Conservation (phyloP, 2,888 invertebrate genomes). For the Cerastis rubricosa region DNA sequence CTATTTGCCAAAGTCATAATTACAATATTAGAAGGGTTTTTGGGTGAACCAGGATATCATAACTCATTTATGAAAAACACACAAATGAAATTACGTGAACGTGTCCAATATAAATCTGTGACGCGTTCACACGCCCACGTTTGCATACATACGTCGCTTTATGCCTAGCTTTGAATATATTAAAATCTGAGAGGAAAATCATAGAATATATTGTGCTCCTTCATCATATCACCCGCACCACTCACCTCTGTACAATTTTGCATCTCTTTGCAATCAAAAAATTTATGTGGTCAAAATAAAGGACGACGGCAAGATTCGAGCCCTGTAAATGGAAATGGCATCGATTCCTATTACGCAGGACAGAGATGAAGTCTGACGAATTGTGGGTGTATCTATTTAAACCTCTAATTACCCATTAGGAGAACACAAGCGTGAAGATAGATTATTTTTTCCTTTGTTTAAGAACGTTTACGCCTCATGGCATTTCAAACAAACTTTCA, state of each 20-base stretch:
- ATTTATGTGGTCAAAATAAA: not conserved
- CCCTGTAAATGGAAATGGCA: not conserved
- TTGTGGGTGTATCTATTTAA: not conserved
- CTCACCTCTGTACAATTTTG: not conserved
- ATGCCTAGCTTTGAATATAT: constrained; percentile 1
- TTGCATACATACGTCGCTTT: not conserved
- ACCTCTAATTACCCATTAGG: not conserved
- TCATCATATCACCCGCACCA: not conserved
- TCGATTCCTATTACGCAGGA: not conserved
- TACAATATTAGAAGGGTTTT: not conserved
- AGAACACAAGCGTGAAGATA: not conserved
- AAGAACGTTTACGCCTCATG: no score
- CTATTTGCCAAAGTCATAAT: not conserved
- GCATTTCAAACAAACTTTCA: no score
- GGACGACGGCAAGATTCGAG: not conserved
- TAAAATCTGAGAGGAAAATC: not conserved
- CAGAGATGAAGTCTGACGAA: not conserved
- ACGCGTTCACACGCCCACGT: not conserved
- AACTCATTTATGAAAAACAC: constrained; percentile 17
- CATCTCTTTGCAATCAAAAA: not conserved
- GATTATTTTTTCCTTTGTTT: not conserved
- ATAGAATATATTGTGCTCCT: not conserved
- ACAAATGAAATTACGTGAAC: constrained; percentile 13
- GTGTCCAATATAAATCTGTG: constrained; percentile 7
- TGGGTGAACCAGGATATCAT: not conserved